Evolutionary conservation across 2,113 vertebrate genomes (phyloP).

Genomic region (Scophthalmus maximus): DNA sequence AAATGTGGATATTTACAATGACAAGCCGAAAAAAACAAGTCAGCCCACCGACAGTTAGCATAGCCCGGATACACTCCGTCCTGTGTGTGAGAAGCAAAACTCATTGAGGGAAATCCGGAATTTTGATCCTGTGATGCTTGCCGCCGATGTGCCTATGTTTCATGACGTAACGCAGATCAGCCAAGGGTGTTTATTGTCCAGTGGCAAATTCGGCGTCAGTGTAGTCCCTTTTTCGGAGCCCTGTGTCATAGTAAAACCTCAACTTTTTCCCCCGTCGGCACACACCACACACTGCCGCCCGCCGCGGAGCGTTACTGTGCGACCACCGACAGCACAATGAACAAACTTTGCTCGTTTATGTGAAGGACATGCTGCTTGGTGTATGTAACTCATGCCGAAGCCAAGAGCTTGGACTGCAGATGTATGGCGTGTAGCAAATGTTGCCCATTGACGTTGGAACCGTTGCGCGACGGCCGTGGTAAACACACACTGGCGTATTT

Average conservation of each 20-base stretch:
- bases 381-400: neutral
- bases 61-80: slow-evolving; percentile 11
- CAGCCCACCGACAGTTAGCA: slow-evolving; percentile 3
- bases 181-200: neutral
- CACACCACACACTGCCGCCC: slow-evolving; percentile 27
- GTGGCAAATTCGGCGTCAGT: slow-evolving; percentile 14
- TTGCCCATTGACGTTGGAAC: slow-evolving; percentile 19
- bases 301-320: slow-evolving; percentile 16
- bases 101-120: neutral
- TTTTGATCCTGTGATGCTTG: slow-evolving; percentile 1
- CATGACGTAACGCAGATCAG: accelerated
- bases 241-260: neutral
- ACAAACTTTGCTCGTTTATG: neutral
- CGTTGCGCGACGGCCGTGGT: neutral
- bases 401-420: no score
- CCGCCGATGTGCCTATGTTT: accelerated
- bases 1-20: no score
- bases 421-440: neutral
- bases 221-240: neutral
- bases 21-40: neutral
- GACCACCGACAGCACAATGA: neutral
- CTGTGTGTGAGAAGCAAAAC: slow-evolving; percentile 21
- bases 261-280: slow-evolving; percentile 40
- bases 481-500: neutral
- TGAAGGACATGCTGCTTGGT: neutral